Conservation (phyloP, 2,797 vertebrate species). For the Chaetophractus vellerosus region DNA sequence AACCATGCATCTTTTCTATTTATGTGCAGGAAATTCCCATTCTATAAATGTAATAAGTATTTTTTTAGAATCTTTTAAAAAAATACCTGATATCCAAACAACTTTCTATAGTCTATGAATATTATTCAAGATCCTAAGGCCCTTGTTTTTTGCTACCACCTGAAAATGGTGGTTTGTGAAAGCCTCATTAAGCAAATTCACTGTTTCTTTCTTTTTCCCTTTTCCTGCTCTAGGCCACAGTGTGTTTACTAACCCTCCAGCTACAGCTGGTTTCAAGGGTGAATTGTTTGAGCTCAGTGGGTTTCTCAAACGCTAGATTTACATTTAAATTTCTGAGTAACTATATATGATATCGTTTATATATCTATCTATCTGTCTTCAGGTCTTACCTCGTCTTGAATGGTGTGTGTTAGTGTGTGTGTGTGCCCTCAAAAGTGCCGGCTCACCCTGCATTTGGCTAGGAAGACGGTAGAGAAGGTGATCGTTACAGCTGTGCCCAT, state of each 20-base stretch:
- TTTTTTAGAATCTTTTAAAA: background rate
- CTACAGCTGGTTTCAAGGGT: conserved; percentile 1
- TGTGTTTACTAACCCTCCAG: background rate
- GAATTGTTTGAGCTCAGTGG: conserved; percentile 31
- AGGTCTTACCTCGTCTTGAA: background rate
- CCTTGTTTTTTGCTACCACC: conserved; percentile 1
- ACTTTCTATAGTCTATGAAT: background rate
- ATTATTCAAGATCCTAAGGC: background rate
- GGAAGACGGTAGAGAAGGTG: background rate
- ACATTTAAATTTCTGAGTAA: conserved; percentile 12
- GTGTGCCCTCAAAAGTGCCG: background rate
- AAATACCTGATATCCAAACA: background rate
- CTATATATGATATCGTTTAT: background rate
- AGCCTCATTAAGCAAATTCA: conserved; percentile 31
- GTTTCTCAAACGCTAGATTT: conserved; percentile 28
- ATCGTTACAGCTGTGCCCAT: background rate
- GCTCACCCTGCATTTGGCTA: background rate
- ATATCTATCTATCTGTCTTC: background rate
- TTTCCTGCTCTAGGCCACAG: background rate
- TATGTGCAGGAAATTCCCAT: background rate
- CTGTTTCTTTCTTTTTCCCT: background rate
- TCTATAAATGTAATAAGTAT: background rate
- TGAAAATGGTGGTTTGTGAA: conserved; percentile 59
- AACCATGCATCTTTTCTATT: background rate
- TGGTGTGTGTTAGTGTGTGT: background rate